Percentiles rank a stretch among this genome's conserved stretches.
These are phyloP conservation scores for Charanyca ferruginea DNA, from an alignment of 2,888 invertebrate species.

Conservation along the genomic window DNA sequence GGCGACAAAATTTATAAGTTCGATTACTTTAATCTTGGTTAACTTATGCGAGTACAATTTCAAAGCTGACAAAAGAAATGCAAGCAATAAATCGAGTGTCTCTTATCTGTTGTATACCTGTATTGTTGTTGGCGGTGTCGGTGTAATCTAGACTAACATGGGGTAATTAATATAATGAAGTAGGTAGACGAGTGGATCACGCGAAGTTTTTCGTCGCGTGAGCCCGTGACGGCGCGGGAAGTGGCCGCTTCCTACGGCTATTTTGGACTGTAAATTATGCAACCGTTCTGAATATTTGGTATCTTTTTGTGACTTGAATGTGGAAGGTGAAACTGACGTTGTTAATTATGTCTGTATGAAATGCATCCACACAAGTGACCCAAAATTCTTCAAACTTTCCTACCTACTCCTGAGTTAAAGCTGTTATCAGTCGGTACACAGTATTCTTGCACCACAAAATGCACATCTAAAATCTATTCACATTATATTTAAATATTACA, in stretches of 20 bases:
- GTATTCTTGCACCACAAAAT: background rate
- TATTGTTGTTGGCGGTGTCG: conserved; percentile 87
- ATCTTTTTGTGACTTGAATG: conserved; percentile 68
- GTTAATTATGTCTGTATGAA: conserved; percentile 56
- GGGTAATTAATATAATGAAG: conserved; percentile 90
- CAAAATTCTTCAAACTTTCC: background rate
- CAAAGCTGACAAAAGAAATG: conserved; percentile 92
- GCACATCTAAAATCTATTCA: background rate
- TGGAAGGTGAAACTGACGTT: conserved; percentile 32
- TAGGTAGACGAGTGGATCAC: conserved; percentile 80
- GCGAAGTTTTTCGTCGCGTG: conserved; percentile 86
- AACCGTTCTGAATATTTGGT: conserved; percentile 68
- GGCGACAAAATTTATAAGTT: conserved; percentile 91
- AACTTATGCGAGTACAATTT: conserved; percentile 91
- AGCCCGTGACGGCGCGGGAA: conserved; percentile 68
- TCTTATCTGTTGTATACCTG: conserved; percentile 88
- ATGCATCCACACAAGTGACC: conserved; percentile 2
- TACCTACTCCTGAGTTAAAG: background rate
- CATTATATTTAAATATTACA: conserved; percentile 48
- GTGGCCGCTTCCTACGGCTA: conserved; percentile 73
- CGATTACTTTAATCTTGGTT: conserved; percentile 91
- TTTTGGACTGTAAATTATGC: conserved; percentile 81
- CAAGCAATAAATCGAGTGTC: conserved; percentile 88
- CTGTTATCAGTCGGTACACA: background rate
- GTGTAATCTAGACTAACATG: conserved; percentile 84